These are phyloP conservation scores for Columba livia DNA, from an alignment of 2,113 vertebrate genomes.

Conservation along the genomic window DNA sequence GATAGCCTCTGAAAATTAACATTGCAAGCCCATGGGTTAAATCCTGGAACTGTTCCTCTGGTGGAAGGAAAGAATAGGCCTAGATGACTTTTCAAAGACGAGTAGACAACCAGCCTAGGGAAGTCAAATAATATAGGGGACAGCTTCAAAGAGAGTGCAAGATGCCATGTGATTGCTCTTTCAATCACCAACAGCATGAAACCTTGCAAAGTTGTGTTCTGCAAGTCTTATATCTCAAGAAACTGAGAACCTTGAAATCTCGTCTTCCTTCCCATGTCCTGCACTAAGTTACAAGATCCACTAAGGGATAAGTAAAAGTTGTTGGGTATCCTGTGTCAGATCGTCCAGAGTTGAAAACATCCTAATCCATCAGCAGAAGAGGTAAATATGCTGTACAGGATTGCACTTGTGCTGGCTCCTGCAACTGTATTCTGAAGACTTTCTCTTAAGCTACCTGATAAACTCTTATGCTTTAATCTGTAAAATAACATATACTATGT, in stretches of 20 bases:
- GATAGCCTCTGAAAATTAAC: background rate
- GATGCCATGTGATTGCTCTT: background rate
- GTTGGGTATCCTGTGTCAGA: background rate
- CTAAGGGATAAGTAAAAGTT: background rate
- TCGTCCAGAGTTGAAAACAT: background rate
- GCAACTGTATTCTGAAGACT: background rate
- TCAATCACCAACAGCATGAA: background rate
- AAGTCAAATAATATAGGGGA: background rate
- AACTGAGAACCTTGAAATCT: background rate
- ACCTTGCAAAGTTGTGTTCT: background rate
- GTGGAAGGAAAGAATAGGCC: background rate
- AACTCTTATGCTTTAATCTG: background rate
- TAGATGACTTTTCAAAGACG: background rate
- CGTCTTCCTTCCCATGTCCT: background rate
- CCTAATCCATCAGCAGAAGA: background rate
- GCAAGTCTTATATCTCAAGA: background rate
- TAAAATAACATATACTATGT: background rate
- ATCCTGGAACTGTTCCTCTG: background rate
- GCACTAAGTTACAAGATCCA: background rate
- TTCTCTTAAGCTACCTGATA: background rate
- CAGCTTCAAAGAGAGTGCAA: background rate
- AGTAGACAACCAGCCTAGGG: background rate
- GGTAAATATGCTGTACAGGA: background rate
- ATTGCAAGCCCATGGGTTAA: background rate
- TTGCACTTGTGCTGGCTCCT: background rate